phyloP scores from a whole-genome alignment of 2,888 invertebrate species.

The Eilema sororculum region DNA sequence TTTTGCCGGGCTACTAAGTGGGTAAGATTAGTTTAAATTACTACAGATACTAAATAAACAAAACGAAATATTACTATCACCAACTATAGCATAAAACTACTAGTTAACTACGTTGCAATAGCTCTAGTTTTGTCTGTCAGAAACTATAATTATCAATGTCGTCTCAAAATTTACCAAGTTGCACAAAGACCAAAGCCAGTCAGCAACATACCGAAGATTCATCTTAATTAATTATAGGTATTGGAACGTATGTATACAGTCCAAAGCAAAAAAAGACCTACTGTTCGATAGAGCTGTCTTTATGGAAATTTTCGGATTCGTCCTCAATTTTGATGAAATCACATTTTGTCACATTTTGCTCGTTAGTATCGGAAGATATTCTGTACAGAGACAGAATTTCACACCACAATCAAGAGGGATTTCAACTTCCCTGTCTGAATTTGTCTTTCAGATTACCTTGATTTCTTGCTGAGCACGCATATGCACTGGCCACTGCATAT shows the following conservation, averaged over 20 bases:
- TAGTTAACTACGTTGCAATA: background rate
- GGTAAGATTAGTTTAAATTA: no score
- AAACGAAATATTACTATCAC: no score
- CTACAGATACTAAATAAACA: no score
- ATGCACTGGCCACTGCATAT: background rate
- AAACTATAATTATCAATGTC: background rate
- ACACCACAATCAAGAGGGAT: background rate
- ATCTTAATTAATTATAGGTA: no score
- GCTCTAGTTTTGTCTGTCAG: background rate
- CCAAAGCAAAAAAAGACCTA: background rate
- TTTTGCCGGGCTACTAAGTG: no score
- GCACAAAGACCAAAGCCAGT: no score
- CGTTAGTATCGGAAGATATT: background rate
- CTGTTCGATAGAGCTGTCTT: background rate
- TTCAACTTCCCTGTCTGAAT: background rate
- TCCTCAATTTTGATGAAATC: background rate
- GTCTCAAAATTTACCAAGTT: background rate
- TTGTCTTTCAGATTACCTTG: background rate
- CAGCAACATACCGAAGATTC: no score
- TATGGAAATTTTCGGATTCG: background rate
- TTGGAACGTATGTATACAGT: no score
- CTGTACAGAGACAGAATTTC: background rate
- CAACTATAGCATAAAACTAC: background rate
- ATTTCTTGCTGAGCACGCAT: constrained; percentile 2
- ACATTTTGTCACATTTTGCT: background rate